Evolutionary conservation across 2,797 vertebrate genomes (phyloP).

Genomic region (Pseudotriccus pelzelni): DNA sequence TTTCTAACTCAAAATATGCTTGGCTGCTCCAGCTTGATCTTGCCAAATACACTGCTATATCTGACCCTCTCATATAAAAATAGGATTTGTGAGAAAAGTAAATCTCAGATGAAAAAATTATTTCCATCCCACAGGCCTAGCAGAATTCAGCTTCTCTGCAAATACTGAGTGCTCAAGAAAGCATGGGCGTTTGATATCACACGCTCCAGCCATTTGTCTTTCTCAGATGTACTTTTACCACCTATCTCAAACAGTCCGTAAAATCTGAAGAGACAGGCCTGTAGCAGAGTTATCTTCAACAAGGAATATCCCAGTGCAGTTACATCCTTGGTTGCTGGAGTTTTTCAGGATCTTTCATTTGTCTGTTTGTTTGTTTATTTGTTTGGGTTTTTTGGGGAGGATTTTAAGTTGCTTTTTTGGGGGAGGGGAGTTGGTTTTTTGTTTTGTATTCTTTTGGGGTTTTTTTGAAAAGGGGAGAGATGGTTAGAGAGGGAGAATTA

Average conservation of each 20-base stretch:
- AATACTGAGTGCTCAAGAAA: background rate
- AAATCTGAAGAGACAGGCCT: background rate
- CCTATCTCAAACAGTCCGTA: background rate
- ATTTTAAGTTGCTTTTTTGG: background rate
- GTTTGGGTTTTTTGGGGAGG: too few species aligned
- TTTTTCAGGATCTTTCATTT: background rate
- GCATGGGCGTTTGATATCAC: background rate
- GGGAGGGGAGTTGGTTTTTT: background rate
- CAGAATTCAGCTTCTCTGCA: background rate
- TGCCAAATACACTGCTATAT: background rate
- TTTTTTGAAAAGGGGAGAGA: background rate
- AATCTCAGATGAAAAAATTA: background rate
- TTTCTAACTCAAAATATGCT: background rate
- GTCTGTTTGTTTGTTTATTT: too few species aligned
- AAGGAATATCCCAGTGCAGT: background rate
- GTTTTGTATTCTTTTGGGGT: fast-evolving
- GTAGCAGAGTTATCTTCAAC: background rate
- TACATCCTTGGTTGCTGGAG: background rate
- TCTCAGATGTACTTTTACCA: background rate
- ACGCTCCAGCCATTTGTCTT: background rate
- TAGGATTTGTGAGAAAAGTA: background rate
- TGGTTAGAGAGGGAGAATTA: background rate
- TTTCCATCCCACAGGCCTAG: background rate
- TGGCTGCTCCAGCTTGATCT: background rate
- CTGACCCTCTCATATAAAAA: background rate